These are phyloP conservation scores for Parotocinclus haroldoi DNA, from an alignment of 2,797 vertebrate genomes.

Conservation along the genomic window DNA sequence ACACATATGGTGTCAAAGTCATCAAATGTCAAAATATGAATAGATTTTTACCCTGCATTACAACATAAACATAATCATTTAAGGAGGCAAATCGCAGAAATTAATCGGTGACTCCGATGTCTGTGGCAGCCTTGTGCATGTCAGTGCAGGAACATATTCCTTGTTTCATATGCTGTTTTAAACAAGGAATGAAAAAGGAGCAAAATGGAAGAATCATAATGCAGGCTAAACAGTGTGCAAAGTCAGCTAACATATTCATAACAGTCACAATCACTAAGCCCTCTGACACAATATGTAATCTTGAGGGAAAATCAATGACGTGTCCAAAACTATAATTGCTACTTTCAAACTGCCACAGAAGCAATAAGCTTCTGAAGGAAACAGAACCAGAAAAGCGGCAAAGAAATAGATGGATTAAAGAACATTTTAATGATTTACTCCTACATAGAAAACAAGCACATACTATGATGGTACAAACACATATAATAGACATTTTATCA, in stretches of 20 bases:
- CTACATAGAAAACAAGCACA: conserved; percentile 13
- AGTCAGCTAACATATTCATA: conserved; percentile 42
- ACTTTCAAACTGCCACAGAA: conserved; percentile 74
- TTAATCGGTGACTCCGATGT: too few relatives aligned
- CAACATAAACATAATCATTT: too few relatives aligned
- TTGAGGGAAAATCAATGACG: conserved; percentile 80
- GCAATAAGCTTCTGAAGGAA: conserved; percentile 68
- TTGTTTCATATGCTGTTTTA: too few relatives aligned
- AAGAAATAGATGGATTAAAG: conserved; percentile 45
- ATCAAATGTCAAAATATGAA: conserved; percentile 6
- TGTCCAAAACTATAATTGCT: conserved; percentile 80
- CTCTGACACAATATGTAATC: conserved; percentile 67
- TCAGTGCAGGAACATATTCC: too few relatives aligned
- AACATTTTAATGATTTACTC: conserved; percentile 25
- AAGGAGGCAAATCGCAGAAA: too few relatives aligned
- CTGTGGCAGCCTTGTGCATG: too few relatives aligned
- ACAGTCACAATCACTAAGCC: conserved; percentile 50
- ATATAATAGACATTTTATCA: too few relatives aligned
- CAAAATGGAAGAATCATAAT: conserved; percentile 54
- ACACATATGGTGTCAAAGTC: too few relatives aligned
- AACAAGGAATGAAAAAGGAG: conserved; percentile 35
- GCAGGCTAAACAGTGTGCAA: conserved; percentile 44
- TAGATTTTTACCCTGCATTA: too few relatives aligned
- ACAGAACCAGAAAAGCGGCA: conserved; percentile 71
- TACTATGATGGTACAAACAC: not conserved